These are phyloP conservation scores for Spea bombifrons DNA, from an alignment of 2,113 vertebrate genomes.

Conservation along the genomic window DNA sequence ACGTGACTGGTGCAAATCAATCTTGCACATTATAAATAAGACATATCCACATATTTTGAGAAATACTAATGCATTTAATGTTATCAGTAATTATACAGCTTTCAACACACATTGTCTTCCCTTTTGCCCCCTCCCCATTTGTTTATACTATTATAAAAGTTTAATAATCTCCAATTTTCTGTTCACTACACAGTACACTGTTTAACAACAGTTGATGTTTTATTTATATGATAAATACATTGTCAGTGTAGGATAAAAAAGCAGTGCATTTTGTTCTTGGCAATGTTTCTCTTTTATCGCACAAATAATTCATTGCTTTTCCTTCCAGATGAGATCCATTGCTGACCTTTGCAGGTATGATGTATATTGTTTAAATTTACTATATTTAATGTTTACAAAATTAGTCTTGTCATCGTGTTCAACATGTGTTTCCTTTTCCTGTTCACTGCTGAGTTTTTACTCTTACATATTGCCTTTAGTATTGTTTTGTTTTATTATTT, in stretches of 20 bases:
- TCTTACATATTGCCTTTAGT: slow-evolving; percentile 24
- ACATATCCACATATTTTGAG: too few species aligned
- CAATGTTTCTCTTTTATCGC: slow-evolving; percentile 76
- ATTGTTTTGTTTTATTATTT: not conserved
- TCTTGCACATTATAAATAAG: too few species aligned
- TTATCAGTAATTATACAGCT: too few species aligned
- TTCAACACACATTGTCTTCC: not conserved
- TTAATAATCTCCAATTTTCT: slow-evolving; percentile 66
- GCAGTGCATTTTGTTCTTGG: slow-evolving; percentile 77
- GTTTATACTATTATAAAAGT: slow-evolving; percentile 28
- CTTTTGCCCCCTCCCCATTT: not conserved
- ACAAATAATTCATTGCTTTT: slow-evolving; percentile 80
- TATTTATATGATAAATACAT: slow-evolving; percentile 81
- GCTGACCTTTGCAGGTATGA: slow-evolving; percentile 67
- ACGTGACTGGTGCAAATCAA: too few species aligned
- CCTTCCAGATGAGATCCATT: slow-evolving; percentile 59
- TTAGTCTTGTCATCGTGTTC: slow-evolving; percentile 51
- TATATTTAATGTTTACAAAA: slow-evolving; percentile 51
- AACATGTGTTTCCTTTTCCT: slow-evolving; percentile 20
- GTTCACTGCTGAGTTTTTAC: too few species aligned
- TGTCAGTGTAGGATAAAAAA: slow-evolving; percentile 70
- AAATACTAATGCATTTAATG: too few species aligned
- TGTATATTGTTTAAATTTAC: slow-evolving; percentile 45
- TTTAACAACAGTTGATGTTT: slow-evolving; percentile 70
- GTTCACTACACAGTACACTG: slow-evolving; percentile 66